Base-by-base conservation (phyloP, 2,113 vertebrate genomes). In the Pyrgilauda ruficollis region DNA sequence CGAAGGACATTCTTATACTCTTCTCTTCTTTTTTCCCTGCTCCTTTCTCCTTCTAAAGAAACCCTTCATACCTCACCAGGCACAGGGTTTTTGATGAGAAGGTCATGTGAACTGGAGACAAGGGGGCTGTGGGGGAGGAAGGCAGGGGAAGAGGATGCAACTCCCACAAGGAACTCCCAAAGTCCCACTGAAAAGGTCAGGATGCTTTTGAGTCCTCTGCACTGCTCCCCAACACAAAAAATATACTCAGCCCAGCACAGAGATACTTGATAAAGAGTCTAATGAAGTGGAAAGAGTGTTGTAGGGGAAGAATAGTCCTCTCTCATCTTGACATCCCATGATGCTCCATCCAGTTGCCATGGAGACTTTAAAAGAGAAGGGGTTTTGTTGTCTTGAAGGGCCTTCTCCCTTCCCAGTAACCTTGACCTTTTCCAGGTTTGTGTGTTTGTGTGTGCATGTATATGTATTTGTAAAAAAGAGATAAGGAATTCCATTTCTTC, bases 401-500 rank as follows among this genome's bases (percentile, higher is more conserved):
- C 95, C 97, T 94, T 97, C 93, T 97, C 96, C 97, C 72, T 95
- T 96, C 97, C 97, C 96, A 85, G 94, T 96, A 98, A 98, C 98
- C 98, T 98, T 98, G 98, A 98, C 98, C 98, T 98, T 98, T 98
- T 97, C 93, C 96, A 92, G 89, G 82, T 87, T 66, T 58, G 75
- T 67, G 68, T 96, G 88, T 87, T 77, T 87, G 69, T 67, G 58
- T 84, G 91, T 87, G 61, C 35, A 30, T 76, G 59, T 74, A 55
- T 30, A 67, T 43, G 56, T 75, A 37, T 89, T 89, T 87, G 82
- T 56, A 58, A 87, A 61, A 64, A 77, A 77, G 85, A 97, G 97
- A 98, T 98, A 98, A 98, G 97, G 97, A 98, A 98, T 98, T 95
- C 97, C 97, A 98, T 98, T 98, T 98, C 93, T 97, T 92, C 97